phyloP scores from a whole-genome alignment of 2,797 vertebrate genomes.

The Hemibagrus guttatus region DNA sequence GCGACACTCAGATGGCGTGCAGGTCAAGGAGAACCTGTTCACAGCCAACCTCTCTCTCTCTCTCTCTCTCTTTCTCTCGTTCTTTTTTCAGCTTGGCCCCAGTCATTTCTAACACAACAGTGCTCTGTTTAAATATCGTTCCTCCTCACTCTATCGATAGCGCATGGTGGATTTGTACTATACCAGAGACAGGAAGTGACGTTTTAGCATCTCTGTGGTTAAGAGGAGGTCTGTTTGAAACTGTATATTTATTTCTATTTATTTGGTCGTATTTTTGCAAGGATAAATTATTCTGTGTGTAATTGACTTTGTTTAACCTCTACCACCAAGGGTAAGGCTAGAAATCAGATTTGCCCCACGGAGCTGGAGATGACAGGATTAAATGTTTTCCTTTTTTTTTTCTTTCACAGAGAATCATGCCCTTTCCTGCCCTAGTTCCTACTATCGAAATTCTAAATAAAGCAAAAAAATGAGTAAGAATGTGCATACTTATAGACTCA shows the following conservation, averaged over 20 bases:
- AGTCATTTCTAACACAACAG: slow-evolving; percentile 65
- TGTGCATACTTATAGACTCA: background rate
- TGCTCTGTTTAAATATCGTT: slow-evolving; percentile 32
- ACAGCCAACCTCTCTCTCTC: slow-evolving; percentile 54
- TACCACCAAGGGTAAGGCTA: slow-evolving; percentile 48
- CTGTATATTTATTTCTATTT: slow-evolving; percentile 65
- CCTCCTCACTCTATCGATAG: slow-evolving; percentile 37
- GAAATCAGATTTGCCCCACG: slow-evolving; percentile 16
- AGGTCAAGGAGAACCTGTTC: slow-evolving; percentile 75
- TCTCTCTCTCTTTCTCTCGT: slow-evolving; percentile 48
- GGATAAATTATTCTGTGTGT: slow-evolving; percentile 55
- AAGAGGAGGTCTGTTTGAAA: slow-evolving; percentile 44
- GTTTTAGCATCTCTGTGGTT: slow-evolving; percentile 57
- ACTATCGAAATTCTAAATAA: slow-evolving; percentile 51
- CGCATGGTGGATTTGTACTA: slow-evolving; percentile 55
- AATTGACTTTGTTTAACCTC: slow-evolving; percentile 49
- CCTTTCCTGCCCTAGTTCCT: slow-evolving; percentile 17
- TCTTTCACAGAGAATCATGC: background rate
- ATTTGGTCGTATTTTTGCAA: slow-evolving; percentile 53
- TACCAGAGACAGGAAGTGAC: slow-evolving; percentile 45
- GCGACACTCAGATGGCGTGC: slow-evolving; percentile 77
- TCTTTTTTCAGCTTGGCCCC: slow-evolving; percentile 74
- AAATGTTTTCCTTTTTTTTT: slow-evolving; percentile 39
- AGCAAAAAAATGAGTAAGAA: slow-evolving; percentile 26
- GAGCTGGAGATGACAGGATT: slow-evolving; percentile 15